Conservation (phyloP, 2,888 invertebrate genomes). For the Xestobium rufovillosum region DNA sequence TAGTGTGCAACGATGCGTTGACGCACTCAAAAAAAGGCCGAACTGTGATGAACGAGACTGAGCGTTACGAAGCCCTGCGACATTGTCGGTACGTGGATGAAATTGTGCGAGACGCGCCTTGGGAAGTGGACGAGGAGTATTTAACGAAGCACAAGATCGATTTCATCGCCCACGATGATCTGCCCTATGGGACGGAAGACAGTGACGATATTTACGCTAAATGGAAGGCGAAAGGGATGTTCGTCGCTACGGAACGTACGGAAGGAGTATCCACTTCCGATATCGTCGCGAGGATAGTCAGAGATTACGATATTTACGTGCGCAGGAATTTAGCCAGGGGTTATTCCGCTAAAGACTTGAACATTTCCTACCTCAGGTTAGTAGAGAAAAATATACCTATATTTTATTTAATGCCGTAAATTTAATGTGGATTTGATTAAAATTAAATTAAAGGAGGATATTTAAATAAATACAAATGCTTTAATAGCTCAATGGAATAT, state of each 20-base stretch:
- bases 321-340: constrained; percentile 93
- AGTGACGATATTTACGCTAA: constrained; percentile 80
- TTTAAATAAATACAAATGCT: too few species aligned
- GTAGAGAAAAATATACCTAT: too few species aligned
- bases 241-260: constrained; percentile 93
- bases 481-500: too few species aligned
- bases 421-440: too few species aligned
- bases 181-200: constrained; percentile 87
- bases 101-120: constrained; percentile 86
- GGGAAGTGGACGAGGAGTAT: constrained; percentile 88
- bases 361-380: constrained; percentile 96
- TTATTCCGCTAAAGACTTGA: constrained; percentile 96
- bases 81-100: constrained; percentile 99
- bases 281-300: constrained; percentile 94
- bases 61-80: constrained; percentile 94
- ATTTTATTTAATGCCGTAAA: too few species aligned
- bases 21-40: constrained; percentile 91
- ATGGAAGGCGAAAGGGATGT: constrained; percentile 94
- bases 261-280: constrained; percentile 95
- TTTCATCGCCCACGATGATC: constrained; percentile 98
- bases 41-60: constrained; percentile 92
- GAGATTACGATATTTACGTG: constrained; percentile 98
- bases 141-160: constrained; percentile 92
- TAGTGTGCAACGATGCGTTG: constrained; percentile 84
- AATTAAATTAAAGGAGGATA: too few species aligned